Percentiles rank a stretch among this genome's conserved stretches.
phyloP scores from a whole-genome alignment of 2,797 vertebrate genomes.

The Pangasius mekongensis region DNA sequence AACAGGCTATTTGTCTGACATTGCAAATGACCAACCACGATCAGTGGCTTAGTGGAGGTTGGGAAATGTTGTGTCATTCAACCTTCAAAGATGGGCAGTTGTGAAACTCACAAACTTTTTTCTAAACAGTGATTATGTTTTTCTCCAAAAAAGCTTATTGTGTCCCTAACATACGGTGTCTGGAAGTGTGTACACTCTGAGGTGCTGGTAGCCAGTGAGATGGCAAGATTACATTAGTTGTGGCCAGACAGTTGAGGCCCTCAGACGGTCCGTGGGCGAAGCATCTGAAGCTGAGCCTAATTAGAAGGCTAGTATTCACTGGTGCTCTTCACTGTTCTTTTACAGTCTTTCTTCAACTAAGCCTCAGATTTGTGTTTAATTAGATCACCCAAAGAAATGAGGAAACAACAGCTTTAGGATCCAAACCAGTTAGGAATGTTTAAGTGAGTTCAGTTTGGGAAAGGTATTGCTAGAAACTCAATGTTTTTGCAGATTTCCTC shows the following conservation, averaged over 20 bases:
- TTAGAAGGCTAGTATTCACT: not conserved
- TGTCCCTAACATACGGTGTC: not conserved
- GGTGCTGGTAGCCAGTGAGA: constrained; percentile 4
- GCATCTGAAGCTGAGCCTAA: constrained; percentile 11
- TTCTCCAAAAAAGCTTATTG: not conserved
- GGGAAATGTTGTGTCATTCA: not conserved
- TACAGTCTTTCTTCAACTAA: not conserved
- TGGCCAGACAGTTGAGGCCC: constrained; percentile 13
- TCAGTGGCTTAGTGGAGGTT: not conserved
- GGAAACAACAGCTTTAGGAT: not conserved
- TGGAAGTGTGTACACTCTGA: not conserved
- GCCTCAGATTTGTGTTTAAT: not conserved
- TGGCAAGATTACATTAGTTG: constrained; percentile 2
- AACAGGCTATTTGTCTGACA: not conserved
- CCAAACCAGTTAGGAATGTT: not conserved
- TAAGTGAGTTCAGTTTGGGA: not conserved
- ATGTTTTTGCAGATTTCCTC: not conserved
- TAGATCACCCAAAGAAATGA: not conserved
- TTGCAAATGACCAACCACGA: not conserved
- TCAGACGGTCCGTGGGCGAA: constrained; percentile 22
- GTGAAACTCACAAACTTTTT: not conserved
- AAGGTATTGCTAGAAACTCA: no score
- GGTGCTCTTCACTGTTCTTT: constrained; percentile 3
- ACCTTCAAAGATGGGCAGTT: not conserved
- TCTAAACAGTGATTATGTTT: not conserved